Evolutionary conservation across 2,797 vertebrate genomes (phyloP), one percentile per base, ranked within the genome.

Genomic region (Cyprinodon diabolis): DNA sequence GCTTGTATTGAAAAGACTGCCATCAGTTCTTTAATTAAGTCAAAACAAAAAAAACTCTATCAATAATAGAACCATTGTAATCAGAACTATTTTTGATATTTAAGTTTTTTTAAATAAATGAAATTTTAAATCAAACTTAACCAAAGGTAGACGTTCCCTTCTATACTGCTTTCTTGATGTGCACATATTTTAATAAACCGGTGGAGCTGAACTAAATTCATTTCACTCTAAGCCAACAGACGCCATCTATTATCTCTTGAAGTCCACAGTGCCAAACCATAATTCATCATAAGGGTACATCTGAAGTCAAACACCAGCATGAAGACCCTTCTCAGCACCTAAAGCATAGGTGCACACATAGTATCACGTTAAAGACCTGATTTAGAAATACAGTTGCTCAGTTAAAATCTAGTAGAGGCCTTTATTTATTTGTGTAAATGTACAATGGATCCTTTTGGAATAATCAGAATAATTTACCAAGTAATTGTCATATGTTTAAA

Each of bases 261-360:
- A 74, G 25, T n/a, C 58, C 66, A 71, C 54, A 72, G 40, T 72
- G 71, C 70, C 79, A 88, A 82, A 77, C 72, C 21, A 81, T 68
- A 77, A 81, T 71, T 69, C 74, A 71, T 84, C 78, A 66, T 71
- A 55, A 66, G 69, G 60, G 62, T 75, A 72, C 19, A 58, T 37
- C 67, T 79, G n/a, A 80, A 87, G 80, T 47, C 80, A 90, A 89
- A 88, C 83, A 84, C 87, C 86, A 90, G 87, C 86, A 90, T 87
- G 35, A 87, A 68, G 67, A 78, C 75, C 55, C 60, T 35, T 60
- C 62, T 82, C 60, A 57, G 60, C 52, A 48, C 71, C 57, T 35
- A 60, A 54, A 35, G 17, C 56, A 76, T 66, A 73, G 63, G 3
- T 19, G 40, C 11, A 6, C 65, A 66, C 62, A 90, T 84, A 87